Percentiles rank a stretch among this genome's conserved stretches.
These are phyloP conservation scores for Monochamus alternatus DNA, from an alignment of 2,888 invertebrate genomes.

Conservation along the genomic window DNA sequence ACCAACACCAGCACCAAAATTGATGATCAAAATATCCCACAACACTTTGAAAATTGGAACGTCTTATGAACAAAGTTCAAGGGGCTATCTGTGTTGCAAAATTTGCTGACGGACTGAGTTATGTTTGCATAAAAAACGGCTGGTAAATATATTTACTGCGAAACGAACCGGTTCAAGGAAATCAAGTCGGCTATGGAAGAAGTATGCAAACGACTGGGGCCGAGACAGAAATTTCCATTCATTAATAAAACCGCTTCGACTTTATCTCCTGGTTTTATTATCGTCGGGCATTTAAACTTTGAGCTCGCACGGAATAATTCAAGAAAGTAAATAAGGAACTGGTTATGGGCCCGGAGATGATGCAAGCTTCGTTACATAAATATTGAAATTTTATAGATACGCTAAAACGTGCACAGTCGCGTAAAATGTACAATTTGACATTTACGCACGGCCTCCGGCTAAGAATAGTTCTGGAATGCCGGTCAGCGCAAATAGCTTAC, in stretches of 20 bases:
- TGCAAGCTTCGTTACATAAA: slow-evolving; percentile 12
- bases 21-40: too few species aligned
- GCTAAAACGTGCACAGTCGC: slow-evolving; percentile 12
- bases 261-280: slow-evolving; percentile 1
- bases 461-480: background rate
- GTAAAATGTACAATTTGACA: background rate
- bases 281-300: slow-evolving; percentile 6
- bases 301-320: slow-evolving; percentile 5
- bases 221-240: slow-evolving; percentile 16
- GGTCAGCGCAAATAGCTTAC: too few species aligned
- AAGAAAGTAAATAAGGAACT: slow-evolving; percentile 12
- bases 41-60: too few species aligned
- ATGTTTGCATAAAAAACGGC: background rate
- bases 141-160: background rate
- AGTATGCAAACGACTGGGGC: background rate
- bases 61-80: too few species aligned
- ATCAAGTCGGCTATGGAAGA: slow-evolving; percentile 3
- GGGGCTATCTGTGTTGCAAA: background rate
- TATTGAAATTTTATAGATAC: slow-evolving; percentile 18
- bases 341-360: background rate
- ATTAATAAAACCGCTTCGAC: background rate
- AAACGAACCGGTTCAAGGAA: background rate
- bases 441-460: background rate
- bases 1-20: too few species aligned
- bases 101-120: background rate